These are phyloP conservation scores for Xiphorhynchus elegans DNA, from an alignment of 2,113 vertebrate species.

Conservation along the genomic window DNA sequence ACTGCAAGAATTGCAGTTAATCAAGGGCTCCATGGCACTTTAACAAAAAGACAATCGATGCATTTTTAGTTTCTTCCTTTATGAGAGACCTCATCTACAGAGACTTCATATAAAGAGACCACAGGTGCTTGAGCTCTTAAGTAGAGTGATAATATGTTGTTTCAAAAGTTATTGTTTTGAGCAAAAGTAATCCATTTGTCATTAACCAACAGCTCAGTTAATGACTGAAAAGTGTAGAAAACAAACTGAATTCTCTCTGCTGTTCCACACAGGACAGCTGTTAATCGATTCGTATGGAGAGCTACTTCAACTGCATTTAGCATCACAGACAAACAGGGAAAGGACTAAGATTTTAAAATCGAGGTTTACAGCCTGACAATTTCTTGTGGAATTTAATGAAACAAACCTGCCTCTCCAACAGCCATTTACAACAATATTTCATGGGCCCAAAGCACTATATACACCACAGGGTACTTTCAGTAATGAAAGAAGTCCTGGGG, in stretches of 20 bases:
- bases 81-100: background rate
- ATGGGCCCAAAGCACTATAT: background rate
- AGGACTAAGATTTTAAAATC: background rate
- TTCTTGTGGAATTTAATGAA: background rate
- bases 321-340: background rate
- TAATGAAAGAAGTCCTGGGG: background rate
- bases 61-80: background rate
- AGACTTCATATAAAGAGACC: background rate
- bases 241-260: background rate
- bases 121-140: background rate
- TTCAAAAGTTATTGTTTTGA: background rate
- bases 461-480: background rate
- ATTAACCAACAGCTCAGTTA: background rate
- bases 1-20: background rate
- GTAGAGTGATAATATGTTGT: background rate
- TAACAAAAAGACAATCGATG: background rate
- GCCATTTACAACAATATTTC: background rate
- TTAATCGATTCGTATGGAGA: background rate
- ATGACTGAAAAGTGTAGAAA: slow-evolving; percentile 9
- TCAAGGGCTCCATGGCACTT: background rate
- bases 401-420: background rate
- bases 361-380: background rate
- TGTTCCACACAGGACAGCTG: background rate
- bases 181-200: background rate
- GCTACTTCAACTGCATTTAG: background rate